Percentiles rank a stretch among this genome's conserved stretches.
These are phyloP conservation scores for Netelia melanura DNA, from an alignment of 2,888 invertebrate genomes.

Conservation along the genomic window DNA sequence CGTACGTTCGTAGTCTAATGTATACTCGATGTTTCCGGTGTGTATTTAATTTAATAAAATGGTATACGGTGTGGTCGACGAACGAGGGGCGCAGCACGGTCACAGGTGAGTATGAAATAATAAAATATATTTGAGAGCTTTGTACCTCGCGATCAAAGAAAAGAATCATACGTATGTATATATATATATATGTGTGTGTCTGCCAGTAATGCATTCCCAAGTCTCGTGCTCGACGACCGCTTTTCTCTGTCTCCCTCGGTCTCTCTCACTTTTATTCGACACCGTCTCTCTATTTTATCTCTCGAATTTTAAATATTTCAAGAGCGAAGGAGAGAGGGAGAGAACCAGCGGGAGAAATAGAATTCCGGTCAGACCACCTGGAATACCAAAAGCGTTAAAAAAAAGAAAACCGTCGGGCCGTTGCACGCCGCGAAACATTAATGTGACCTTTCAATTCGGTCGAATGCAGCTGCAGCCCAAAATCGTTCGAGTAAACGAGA, in stretches of 20 bases:
- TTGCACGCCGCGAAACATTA: slow-evolving; percentile 32
- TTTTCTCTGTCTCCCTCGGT: not conserved
- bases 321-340: not conserved
- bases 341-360: slow-evolving; percentile 4
- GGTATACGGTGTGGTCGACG: too few species aligned
- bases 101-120: not conserved
- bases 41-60: not conserved
- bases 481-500: not conserved
- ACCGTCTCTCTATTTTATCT: slow-evolving; percentile 11
- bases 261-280: not conserved
- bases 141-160: too few species aligned
- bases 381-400: slow-evolving; percentile 25
- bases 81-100: not conserved
- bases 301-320: slow-evolving; percentile 33
- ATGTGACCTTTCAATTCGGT: slow-evolving; percentile 35
- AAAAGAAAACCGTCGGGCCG: slow-evolving; percentile 5
- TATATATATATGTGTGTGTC: not conserved
- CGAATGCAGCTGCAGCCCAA: slow-evolving; percentile 31
- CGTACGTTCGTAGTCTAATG: not conserved
- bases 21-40: not conserved
- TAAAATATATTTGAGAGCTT: not conserved
- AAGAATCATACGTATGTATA: not conserved
- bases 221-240: not conserved
- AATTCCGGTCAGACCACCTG: slow-evolving; percentile 1
- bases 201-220: not conserved